Base-by-base conservation (phyloP, 2,888 invertebrate species). In the Caenorhabditis doughertyi region DNA sequence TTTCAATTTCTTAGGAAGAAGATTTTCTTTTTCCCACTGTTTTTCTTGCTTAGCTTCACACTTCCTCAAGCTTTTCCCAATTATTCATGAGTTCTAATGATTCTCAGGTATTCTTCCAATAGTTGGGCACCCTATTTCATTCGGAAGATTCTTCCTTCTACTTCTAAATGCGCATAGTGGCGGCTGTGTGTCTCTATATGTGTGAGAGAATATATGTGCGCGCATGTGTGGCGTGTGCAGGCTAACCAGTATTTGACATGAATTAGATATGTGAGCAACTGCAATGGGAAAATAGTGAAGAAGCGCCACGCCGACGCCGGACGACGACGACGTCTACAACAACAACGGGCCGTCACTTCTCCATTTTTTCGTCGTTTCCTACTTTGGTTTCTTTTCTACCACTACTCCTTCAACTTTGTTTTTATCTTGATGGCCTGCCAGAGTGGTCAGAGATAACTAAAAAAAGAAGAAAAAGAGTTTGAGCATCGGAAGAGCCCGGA, bases 241-340 rank as follows among this genome's bases (percentile, higher is more conserved):
- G 84, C 84, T 81, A 84, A 84, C 84, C 73, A 81, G 84, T 84
- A 84, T 84, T 84, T 84, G 84, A 84, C 84, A 84, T 84, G 84
- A 84, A 84, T 84, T 84, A 84, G 84, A 84, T 84, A 84, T 84
- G 84, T 81, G 84, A 68, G 60, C 77, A 77, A 77, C 77, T 77
- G 77, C 77, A 68, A 77, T 68, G 77, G 77, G 68, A 68, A 68
- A 77, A 77, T 68, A 68, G 68, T 62, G 77, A 68, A 77, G 77
- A 77, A 77, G 68, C 65, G 68, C 67, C 49, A 49, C 44, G 44
- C 62, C 44, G 21, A 8, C 65, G 55, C n/a, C n/a, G n/a, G n/a
- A n/a, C n/a, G 64, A 67, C 58, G 64, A 58, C 67, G 64, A 60
- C 56, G 76, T 74, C 73, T 74, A 55, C 65, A 73, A 70, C 70